Percentiles rank a stretch among this genome's conserved stretches.
Evolutionary conservation across 1,140 invertebrate species (phyloP).

Genomic region (Tetramorium alpestre): DNA sequence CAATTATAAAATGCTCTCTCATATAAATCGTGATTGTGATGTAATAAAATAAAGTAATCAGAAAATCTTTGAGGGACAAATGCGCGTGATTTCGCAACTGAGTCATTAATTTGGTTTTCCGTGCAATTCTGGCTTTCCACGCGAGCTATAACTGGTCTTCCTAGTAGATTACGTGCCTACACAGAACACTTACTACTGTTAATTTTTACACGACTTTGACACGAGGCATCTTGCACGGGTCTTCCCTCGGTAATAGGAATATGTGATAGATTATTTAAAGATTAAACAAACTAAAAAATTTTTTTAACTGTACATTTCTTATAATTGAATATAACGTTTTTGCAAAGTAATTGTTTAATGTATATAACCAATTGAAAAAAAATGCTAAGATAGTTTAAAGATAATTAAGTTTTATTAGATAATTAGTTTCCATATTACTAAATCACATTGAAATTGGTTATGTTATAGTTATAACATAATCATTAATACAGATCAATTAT

Average conservation of each 20-base stretch:
- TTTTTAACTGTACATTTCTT: background rate
- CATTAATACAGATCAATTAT: background rate
- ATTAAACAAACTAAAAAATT: background rate
- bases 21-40: background rate
- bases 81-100: conserved; percentile 4
- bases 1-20: background rate
- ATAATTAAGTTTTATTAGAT: background rate
- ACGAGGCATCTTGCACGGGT: background rate
- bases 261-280: background rate
- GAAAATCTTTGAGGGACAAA: background rate
- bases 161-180: conserved; percentile 36
- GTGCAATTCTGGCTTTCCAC: background rate
- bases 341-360: background rate
- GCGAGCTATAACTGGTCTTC: conserved; percentile 51
- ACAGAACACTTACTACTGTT: background rate
- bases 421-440: background rate
- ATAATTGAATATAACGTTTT: background rate
- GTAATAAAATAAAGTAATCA: conserved; percentile 28
- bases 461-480: background rate
- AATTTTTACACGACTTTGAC: conserved; percentile 26
- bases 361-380: background rate
- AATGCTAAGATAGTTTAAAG: background rate
- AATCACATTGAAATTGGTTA: background rate
- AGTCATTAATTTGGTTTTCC: conserved; percentile 55
- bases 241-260: background rate